A percentile compares a stretch with the other conserved stretches of the same genome.
Evolutionary conservation across 2,888 invertebrate species (phyloP).

Genomic region (Brachypalpus laphriformis): DNA sequence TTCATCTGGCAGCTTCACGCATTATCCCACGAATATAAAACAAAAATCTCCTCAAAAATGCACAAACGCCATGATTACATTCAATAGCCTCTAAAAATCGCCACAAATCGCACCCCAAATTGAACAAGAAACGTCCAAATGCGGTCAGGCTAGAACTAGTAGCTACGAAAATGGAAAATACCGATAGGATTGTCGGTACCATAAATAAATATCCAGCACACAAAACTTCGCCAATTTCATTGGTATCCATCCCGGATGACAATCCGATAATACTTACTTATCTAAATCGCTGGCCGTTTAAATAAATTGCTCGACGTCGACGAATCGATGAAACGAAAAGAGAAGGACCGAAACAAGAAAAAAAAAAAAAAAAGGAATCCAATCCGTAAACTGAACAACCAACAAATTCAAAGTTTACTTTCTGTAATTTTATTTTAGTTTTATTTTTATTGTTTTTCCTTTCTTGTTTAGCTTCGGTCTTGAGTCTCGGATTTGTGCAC

Average conservation of each 20-base stretch:
- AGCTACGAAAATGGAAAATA: not conserved
- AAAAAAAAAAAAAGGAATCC: conserved; percentile 19
- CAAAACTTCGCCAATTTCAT: conserved; percentile 41
- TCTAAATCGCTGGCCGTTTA: conserved; percentile 54
- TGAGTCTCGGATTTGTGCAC: conserved; percentile 11
- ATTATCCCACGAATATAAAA: not conserved
- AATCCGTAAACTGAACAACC: conserved; percentile 34
- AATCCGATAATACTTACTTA: conserved; percentile 64
- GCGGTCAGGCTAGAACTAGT: not conserved
- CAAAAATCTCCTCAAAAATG: not conserved
- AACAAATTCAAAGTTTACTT: conserved; percentile 58
- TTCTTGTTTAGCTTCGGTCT: not conserved
- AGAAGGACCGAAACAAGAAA: not conserved
- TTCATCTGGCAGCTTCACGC: not conserved
- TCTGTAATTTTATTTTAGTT: conserved; percentile 50
- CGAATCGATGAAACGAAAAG: conserved; percentile 8
- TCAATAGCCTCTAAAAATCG: conserved; percentile 23
- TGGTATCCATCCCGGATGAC: conserved; percentile 49
- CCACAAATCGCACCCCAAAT: conserved; percentile 31
- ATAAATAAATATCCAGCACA: conserved; percentile 49
- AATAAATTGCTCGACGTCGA: conserved; percentile 43
- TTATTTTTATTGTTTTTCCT: conserved; percentile 44
- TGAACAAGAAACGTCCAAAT: not conserved
- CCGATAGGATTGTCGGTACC: conserved; percentile 20
- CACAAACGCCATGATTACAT: conserved; percentile 1